Base-by-base conservation (phyloP, 2,113 vertebrate genomes). In the Xiphophorus hellerii region DNA sequence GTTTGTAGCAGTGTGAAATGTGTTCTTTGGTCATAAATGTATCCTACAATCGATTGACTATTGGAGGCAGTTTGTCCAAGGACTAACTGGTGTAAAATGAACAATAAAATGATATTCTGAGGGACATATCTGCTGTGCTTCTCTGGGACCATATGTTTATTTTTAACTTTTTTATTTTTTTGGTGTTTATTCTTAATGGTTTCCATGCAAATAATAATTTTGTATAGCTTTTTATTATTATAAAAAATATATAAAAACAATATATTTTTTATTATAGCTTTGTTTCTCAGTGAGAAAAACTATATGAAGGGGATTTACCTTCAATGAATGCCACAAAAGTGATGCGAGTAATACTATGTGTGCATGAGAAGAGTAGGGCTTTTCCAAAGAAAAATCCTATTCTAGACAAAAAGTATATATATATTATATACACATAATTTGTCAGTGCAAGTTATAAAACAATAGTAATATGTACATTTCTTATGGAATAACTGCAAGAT, bases 1-100 rank as follows among this genome's bases (percentile, higher is more conserved):
- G 90, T 92, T 91, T 92, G 91, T 93, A 94, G 90, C 86, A 89
- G 89, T 94, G 93, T 94, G 90, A 91, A 93, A 90, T 87, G 92
- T 94, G 92, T 93, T 93, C 88, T 92, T 92, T 94, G 92, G 92
- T 93, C 89, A 91, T 92, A 91, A 94, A 94, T 94, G 92, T 93
- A 94, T 93, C 89, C 83, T 92, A 86, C 92, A 91, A 90, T 88
- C 87, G 88, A 93, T 84, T 88, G 85, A 90, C 81, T 81, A 86
- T 87, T 80, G 86, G 84, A 87, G 84, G 88, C 72, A 13, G 89
- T 91, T 93, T 91, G 91, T 92, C 89, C 78, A 77, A 86, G 80
- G 85, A 90, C 87, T 87, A 88, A 90, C 90, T 88, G 91, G 84
- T 93, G 92, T 93, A 93, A 87, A 91, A 86, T 92, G 91, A 94